Conservation (phyloP, 2,797 vertebrate genomes). For the Parotocinclus haroldoi region DNA sequence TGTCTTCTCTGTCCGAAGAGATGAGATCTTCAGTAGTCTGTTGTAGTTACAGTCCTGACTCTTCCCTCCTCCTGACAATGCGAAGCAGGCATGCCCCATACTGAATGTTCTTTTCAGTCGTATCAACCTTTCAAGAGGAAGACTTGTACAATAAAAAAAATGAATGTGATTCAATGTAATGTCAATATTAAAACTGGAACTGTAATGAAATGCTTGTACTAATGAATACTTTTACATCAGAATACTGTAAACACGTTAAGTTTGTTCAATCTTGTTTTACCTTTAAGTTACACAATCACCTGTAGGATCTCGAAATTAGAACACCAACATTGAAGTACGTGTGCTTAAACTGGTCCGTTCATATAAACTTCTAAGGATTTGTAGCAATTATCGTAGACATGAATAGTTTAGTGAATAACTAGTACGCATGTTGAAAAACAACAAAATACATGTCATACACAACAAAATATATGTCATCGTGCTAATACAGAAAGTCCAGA, state of each 20-base stretch:
- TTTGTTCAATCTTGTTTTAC: no score
- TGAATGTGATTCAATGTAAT: slow-evolving; percentile 74
- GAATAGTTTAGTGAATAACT: no score
- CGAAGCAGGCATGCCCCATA: slow-evolving; percentile 67
- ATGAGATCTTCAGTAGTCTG: slow-evolving; percentile 54
- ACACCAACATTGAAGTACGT: no score
- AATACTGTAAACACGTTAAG: no score
- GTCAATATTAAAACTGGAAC: slow-evolving; percentile 62
- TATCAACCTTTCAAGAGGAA: slow-evolving; percentile 67
- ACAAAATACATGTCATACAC: no score
- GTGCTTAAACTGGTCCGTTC: no score
- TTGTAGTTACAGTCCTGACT: slow-evolving; percentile 54
- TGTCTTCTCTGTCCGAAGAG: slow-evolving; percentile 54
- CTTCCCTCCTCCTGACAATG: slow-evolving; percentile 50
- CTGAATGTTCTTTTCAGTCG: slow-evolving; percentile 68
- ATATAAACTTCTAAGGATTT: no score
- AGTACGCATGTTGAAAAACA: no score
- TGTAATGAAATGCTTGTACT: slow-evolving; percentile 55
- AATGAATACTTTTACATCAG: slow-evolving; percentile 32
- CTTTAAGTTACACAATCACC: not conserved
- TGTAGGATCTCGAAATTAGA: no score
- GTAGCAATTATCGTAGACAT: no score
- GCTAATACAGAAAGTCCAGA: no score
- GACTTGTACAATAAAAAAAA: slow-evolving; percentile 70
- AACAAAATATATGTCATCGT: no score